These are phyloP conservation scores for Axinella damicornis DNA, from an alignment of 37 sponge, comb jelly and placozoan species.

Conservation along the genomic window DNA sequence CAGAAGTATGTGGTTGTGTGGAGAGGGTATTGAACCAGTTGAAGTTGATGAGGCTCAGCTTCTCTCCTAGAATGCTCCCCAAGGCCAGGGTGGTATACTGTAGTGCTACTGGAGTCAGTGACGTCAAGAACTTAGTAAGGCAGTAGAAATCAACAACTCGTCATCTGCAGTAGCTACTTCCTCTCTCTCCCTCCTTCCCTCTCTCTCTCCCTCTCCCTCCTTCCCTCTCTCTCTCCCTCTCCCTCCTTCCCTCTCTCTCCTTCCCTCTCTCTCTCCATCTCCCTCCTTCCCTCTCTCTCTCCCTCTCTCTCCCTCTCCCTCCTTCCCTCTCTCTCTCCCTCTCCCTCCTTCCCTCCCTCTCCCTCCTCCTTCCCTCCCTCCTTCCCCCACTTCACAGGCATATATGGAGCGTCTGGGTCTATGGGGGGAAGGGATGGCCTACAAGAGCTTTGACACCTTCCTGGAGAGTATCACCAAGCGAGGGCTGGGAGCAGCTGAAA, in stretches of 20 bases:
- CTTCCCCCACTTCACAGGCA: slow-evolving; percentile 12
- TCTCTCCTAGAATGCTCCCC: slow-evolving; percentile 47
- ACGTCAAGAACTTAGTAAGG: slow-evolving; percentile 67
- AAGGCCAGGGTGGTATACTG: slow-evolving; percentile 72
- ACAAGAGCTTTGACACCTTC: slow-evolving; percentile 51
- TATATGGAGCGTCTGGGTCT: slow-evolving; percentile 77
- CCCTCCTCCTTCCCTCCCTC: too few species aligned
- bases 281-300: too few species aligned
- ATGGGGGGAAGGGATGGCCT: slow-evolving; percentile 64
- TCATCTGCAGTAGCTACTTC: not conserved
- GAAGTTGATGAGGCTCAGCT: too few species aligned
- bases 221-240: too few species aligned
- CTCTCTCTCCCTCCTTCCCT: not conserved
- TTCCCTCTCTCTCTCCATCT: too few species aligned
- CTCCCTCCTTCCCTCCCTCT: too few species aligned
- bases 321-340: too few species aligned
- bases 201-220: too few species aligned
- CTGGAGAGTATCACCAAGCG: slow-evolving; percentile 54
- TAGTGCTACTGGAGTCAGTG: slow-evolving; percentile 74
- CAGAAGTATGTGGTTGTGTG: slow-evolving; percentile 28
- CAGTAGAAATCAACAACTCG: not conserved
- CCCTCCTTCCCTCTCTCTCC: too few species aligned
- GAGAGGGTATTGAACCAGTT: not conserved
- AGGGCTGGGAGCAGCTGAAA: slow-evolving; percentile 75
- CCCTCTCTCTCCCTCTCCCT: too few species aligned